Base-by-base conservation (phyloP, 2,113 vertebrate genomes). In the Pluvianellus socialis region DNA sequence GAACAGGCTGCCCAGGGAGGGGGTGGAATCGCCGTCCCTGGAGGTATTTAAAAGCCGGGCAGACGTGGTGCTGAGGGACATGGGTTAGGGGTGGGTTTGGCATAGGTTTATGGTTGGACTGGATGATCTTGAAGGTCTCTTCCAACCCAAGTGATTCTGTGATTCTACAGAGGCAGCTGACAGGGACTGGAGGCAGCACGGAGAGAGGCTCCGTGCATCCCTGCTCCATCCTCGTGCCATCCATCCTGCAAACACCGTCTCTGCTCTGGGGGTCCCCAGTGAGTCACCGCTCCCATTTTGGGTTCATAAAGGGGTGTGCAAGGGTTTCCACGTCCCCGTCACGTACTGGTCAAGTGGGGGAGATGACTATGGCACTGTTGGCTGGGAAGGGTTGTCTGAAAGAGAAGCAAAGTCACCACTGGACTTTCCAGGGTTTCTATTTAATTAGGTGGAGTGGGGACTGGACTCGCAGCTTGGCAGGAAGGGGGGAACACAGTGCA, bases 321-420 rank as follows among this genome's bases (percentile, higher is more conserved):
- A 50, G 47, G 20, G 11, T 66, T 49, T 42, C 67, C 62, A 42
- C 1, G 1, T 45, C 63, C 45, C 26, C 42, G 50, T 24, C 55
- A n/a, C 2, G 1, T 42, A 9, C 35, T 32, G 56, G 20, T n/a
- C 21, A 6, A 1, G 0, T 10, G 28, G 16, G 17, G 4, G 33
- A 77, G 88, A 42, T 33, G n/a, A 14, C 72, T 44, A 22, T 0
- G 0, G 63, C 38, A 6, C 9, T 28, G 7, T 30, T 82, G 55
- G 16, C 56, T 75, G 89, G 28, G 23, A 68, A 42, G 49, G 9
- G 53, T 6, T 67, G 61, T 15, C 81, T 95, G 81, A 67, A 73
- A 59, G 63, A 86, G 66, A 89, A 81, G 30, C 44, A 49, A 86
- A 89, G 49, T 42, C 38, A 79, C 40, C 14, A 1, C 50, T 42